Evolutionary conservation across 2,888 invertebrate genomes (phyloP).

Genomic region (Syritta pipiens): DNA sequence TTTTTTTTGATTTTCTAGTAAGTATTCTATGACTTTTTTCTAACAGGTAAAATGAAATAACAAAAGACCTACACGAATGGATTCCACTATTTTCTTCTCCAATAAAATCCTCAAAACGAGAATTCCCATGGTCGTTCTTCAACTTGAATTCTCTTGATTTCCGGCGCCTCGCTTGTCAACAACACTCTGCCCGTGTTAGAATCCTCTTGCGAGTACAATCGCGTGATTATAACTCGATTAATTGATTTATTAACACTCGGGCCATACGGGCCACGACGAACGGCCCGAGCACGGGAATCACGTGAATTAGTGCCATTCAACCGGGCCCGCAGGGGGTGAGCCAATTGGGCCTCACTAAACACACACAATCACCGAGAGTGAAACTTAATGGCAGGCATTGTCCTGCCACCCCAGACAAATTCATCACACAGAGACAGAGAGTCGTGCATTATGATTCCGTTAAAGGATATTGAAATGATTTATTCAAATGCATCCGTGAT

Average conservation of each 20-base stretch:
- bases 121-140: no score
- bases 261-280: conserved; percentile 3
- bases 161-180: no score
- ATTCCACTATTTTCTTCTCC: no score
- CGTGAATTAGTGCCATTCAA: conserved; percentile 19
- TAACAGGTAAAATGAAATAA: no score
- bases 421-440: background rate
- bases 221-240: conserved; percentile 30
- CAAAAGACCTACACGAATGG: no score
- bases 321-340: background rate
- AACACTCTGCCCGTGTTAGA: no score
- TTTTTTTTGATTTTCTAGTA: no score
- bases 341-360: background rate
- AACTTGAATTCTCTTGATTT: no score
- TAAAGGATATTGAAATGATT: conserved; percentile 12
- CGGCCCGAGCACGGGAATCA: conserved; percentile 30
- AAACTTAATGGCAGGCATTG: conserved; percentile 7
- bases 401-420: background rate
- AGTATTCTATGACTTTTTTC: no score
- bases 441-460: background rate
- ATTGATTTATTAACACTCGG: conserved; percentile 35
- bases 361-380: background rate
- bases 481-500: conserved; percentile 26
- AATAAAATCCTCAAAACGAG: no score
- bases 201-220: background rate